Percentiles rank a stretch among this genome's conserved stretches.
These are phyloP conservation scores for Ptychochromis oligacanthus DNA, from an alignment of 2,113 vertebrate genomes.

Conservation along the genomic window DNA sequence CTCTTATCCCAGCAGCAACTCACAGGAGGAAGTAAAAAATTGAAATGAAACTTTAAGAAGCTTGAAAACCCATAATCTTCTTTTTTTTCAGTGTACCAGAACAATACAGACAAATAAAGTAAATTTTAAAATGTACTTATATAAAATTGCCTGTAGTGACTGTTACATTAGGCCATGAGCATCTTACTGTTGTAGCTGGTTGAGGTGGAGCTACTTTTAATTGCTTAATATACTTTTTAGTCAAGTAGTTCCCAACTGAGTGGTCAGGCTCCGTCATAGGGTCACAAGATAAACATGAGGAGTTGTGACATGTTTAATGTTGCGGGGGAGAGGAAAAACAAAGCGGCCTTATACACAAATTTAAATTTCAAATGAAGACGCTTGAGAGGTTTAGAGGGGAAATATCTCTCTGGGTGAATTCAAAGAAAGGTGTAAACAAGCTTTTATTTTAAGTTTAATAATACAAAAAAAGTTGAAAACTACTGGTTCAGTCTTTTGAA, in stretches of 20 bases:
- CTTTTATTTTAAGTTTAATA: background rate
- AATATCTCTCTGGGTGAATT: background rate
- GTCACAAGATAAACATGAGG: background rate
- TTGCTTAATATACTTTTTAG: background rate
- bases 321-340: background rate
- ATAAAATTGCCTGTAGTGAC: too few species aligned
- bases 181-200: background rate
- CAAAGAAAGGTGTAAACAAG: background rate
- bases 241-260: background rate
- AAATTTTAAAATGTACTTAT: background rate
- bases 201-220: background rate
- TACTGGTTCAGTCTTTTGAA: background rate
- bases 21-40: background rate
- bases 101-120: background rate
- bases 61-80: background rate
- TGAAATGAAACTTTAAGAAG: background rate
- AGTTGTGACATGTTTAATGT: background rate
- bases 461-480: background rate
- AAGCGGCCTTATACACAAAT: background rate
- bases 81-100: too few species aligned
- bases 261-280: background rate
- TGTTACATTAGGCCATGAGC: too few species aligned
- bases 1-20: background rate
- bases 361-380: background rate
- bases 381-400: background rate